Evolutionary conservation across 2,113 vertebrate genomes (phyloP).

Genomic region (Marmota flaviventris): DNA sequence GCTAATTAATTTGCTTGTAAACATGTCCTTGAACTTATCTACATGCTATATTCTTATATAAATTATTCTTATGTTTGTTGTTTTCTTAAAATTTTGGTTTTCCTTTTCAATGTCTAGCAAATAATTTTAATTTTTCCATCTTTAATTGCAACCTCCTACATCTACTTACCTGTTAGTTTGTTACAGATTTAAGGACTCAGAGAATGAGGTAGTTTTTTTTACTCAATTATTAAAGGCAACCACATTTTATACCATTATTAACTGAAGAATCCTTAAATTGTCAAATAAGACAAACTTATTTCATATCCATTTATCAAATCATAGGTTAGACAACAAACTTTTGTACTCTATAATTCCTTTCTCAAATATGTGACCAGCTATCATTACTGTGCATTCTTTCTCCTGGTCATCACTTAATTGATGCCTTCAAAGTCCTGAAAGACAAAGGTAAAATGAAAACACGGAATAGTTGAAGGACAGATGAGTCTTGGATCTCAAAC

Average conservation of each 20-base stretch:
- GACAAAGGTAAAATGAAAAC: background rate
- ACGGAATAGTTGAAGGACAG: background rate
- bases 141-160: background rate
- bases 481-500: background rate
- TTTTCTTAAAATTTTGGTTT: background rate
- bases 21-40: background rate
- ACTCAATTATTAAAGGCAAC: background rate
- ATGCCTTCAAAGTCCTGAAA: background rate
- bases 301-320: conserved; percentile 1
- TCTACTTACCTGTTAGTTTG: background rate
- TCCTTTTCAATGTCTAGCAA: background rate
- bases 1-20: conserved; percentile 20
- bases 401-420: background rate
- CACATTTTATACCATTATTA: background rate
- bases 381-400: background rate
- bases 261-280: conserved; percentile 31
- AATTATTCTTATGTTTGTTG: background rate
- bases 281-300: background rate
- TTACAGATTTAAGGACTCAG: background rate
- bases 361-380: background rate
- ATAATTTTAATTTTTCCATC: background rate
- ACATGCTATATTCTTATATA: background rate
- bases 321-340: background rate
- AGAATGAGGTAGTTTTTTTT: background rate
- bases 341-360: background rate